Evolutionary conservation across 2,888 invertebrate species (phyloP).

Genomic region (Scaptomyza flava): DNA sequence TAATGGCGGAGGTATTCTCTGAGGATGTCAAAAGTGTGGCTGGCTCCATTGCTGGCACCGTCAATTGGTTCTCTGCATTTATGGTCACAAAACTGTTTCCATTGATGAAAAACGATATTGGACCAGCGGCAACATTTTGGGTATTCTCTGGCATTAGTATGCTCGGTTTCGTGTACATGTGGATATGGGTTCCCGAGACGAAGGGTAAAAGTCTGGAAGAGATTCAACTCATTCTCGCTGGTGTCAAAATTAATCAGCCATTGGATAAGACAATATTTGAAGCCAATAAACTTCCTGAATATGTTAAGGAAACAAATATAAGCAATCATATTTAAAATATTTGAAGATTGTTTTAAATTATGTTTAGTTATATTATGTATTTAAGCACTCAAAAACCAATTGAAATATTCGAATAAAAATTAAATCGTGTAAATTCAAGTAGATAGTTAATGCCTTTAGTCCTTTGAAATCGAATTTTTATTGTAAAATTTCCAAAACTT

Average conservation of each 20-base stretch:
- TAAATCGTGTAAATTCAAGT: too few species aligned
- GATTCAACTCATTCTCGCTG: conserved; percentile 68
- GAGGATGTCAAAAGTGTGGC: conserved; percentile 90
- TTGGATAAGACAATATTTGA: neutral
- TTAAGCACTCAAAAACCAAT: too few species aligned
- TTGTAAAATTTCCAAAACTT: too few species aligned
- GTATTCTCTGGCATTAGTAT: conserved; percentile 88
- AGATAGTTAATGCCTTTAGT: too few species aligned
- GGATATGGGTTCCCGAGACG: conserved; percentile 87
- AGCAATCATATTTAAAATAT: neutral
- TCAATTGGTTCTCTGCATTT: conserved; percentile 92
- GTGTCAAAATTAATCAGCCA: conserved; percentile 28
- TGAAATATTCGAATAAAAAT: too few species aligned
- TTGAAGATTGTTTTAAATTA: neutral
- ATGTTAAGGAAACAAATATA: neutral
- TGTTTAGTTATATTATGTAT: too few species aligned
- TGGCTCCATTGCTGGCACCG: conserved; percentile 90
- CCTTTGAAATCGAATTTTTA: too few species aligned
- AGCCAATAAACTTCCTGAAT: neutral
- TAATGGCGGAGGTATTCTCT: conserved; percentile 90
- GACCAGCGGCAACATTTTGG: conserved; percentile 89
- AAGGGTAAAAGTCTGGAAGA: conserved; percentile 78
- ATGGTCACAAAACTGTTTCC: conserved; percentile 90
- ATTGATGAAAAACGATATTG: conserved; percentile 86
- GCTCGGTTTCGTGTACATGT: conserved; percentile 87